Evolutionary conservation across 2,888 invertebrate species (phyloP).

Genomic region (Philonicus albiceps): DNA sequence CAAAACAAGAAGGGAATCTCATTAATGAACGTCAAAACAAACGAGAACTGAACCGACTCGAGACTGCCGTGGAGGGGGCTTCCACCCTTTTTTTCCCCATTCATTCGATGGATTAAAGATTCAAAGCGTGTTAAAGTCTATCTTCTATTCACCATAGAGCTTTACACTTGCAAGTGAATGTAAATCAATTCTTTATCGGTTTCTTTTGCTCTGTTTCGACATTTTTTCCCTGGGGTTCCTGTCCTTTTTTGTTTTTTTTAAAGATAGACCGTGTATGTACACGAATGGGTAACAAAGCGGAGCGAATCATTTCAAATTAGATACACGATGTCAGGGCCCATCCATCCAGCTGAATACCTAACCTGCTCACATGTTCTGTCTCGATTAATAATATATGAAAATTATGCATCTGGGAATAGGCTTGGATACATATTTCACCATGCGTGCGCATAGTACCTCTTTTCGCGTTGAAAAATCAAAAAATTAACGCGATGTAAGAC

Average conservation of each 20-base stretch:
- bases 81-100: background rate
- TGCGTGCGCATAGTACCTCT: background rate
- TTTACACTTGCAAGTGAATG: background rate
- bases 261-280: background rate
- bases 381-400: background rate
- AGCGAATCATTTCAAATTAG: slow-evolving; percentile 13
- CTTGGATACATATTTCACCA: background rate
- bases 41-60: background rate
- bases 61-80: background rate
- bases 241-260: background rate
- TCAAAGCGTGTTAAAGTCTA: background rate
- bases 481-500: background rate
- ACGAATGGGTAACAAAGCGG: slow-evolving; percentile 9
- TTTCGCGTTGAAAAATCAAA: background rate
- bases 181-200: background rate
- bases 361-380: background rate
- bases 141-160: background rate
- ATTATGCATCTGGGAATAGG: background rate
- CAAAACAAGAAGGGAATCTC: slow-evolving; percentile 7
- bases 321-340: background rate
- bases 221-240: background rate
- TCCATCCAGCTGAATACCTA: background rate
- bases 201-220: background rate
- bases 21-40: slow-evolving; percentile 4
- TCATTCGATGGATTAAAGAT: background rate